Conservation (phyloP, 2,888 invertebrate genomes). For the Caradrina clavipalpis region DNA sequence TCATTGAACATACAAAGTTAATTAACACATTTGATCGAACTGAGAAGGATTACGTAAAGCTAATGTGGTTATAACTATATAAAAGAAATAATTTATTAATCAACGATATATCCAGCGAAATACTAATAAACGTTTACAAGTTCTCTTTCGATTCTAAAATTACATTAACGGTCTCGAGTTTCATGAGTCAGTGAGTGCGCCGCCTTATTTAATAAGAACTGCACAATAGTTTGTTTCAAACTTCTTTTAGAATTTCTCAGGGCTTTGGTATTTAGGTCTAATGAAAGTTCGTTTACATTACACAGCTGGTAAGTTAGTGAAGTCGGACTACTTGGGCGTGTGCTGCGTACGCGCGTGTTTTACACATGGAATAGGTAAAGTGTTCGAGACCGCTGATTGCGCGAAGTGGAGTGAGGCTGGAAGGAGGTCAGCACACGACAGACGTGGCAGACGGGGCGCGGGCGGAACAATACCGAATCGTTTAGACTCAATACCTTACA, state of each 20-base stretch:
- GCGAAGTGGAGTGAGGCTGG: conserved; percentile 49
- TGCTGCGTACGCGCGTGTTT: conserved; percentile 55
- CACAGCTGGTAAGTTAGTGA: conserved; percentile 38
- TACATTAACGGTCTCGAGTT: conserved; percentile 28
- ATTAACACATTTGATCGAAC: conserved; percentile 27
- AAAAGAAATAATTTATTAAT: conserved; percentile 4
- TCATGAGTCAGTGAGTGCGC: conserved; percentile 9
- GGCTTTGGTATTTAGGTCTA: conserved; percentile 52
- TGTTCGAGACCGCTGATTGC: conserved; percentile 60
- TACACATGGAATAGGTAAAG: conserved; percentile 58
- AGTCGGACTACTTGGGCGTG: conserved; percentile 47
- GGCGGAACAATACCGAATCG: conserved; percentile 67
- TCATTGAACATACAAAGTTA: conserved; percentile 27
- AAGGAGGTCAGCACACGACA: conserved; percentile 70
- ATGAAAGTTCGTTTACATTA: conserved; percentile 55
- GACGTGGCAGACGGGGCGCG: conserved; percentile 66
- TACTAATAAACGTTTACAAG: conserved; percentile 19
- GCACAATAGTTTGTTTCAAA: conserved; percentile 25
- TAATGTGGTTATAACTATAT: conserved; percentile 4
- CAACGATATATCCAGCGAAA: conserved; percentile 16
- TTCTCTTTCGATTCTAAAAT: conserved; percentile 34
- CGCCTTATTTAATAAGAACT: conserved; percentile 19
- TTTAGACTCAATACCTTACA: conserved; percentile 36
- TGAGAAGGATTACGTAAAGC: conserved; percentile 18
- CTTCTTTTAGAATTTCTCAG: conserved; percentile 34